Evolutionary conservation across 2,888 invertebrate genomes (phyloP).

Genomic region (Hipparchia sbordonii): DNA sequence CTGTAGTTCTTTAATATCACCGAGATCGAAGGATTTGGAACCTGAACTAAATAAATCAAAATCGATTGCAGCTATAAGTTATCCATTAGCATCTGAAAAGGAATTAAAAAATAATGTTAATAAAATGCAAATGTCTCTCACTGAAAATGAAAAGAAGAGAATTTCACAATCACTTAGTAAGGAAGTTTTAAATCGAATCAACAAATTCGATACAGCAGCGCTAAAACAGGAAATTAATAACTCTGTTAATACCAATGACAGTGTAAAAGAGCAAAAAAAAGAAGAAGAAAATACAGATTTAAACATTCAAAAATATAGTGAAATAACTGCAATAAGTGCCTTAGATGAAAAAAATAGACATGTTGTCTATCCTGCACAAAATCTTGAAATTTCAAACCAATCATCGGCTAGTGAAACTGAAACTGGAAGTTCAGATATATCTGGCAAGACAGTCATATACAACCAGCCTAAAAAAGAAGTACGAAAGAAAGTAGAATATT

Average conservation of each 20-base stretch:
- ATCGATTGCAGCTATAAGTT: constrained; percentile 81
- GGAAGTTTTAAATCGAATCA: constrained; percentile 86
- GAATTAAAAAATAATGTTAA: constrained; percentile 76
- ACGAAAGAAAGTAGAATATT: constrained; percentile 90
- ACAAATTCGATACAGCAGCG: constrained; percentile 33
- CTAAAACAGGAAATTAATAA: constrained; percentile 14
- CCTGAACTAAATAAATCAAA: constrained; percentile 78
- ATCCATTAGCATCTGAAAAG: constrained; percentile 68
- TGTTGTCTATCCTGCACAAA: constrained; percentile 57
- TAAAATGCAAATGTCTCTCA: constrained; percentile 77
- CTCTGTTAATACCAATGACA: neutral
- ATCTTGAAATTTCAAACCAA: constrained; percentile 60
- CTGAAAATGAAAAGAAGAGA: constrained; percentile 88
- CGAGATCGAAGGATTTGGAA: constrained; percentile 63
- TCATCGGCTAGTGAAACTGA: constrained; percentile 86
- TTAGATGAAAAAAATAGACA: constrained; percentile 76
- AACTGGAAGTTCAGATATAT: constrained; percentile 88
- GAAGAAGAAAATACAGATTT: constrained; percentile 17
- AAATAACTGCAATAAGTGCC: constrained; percentile 63
- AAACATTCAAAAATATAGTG: constrained; percentile 30
- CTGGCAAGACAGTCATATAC: constrained; percentile 86
- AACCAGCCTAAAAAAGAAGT: constrained; percentile 84
- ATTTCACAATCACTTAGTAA: constrained; percentile 88
- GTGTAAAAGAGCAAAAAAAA: constrained; percentile 17
- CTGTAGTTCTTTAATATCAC: constrained; percentile 81